These are phyloP conservation scores for Sinohyriopsis cumingii DNA, from an alignment of 2,888 invertebrate genomes.

Conservation along the genomic window DNA sequence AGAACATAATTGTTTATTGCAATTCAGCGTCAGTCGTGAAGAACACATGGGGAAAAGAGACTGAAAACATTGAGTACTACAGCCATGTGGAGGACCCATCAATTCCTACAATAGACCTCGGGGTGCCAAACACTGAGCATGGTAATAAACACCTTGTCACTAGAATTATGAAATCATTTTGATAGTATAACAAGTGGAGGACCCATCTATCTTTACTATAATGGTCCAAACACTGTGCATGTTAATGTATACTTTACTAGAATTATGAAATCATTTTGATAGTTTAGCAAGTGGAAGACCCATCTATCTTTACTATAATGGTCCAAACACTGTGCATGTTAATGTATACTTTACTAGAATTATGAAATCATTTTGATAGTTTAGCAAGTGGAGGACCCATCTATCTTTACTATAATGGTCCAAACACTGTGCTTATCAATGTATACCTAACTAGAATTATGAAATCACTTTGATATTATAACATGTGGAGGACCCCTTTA, in stretches of 20 bases:
- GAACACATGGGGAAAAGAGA: conserved; percentile 87
- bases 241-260: neutral
- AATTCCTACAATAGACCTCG: conserved; percentile 81
- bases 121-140: conserved; percentile 85
- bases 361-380: conserved; percentile 75
- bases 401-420: conserved; percentile 82
- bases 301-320: conserved; percentile 80
- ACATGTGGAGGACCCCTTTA: conserved; percentile 81
- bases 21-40: conserved; percentile 81
- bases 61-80: conserved; percentile 83
- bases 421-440: too few species aligned
- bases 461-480: conserved; percentile 81
- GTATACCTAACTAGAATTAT: too few species aligned
- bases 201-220: conserved; percentile 81
- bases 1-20: neutral
- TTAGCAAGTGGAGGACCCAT: conserved; percentile 84
- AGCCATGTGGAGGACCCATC: conserved; percentile 83
- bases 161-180: neutral
- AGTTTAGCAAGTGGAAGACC: conserved; percentile 84
- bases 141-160: conserved; percentile 69
- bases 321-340: conserved; percentile 15
- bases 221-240: conserved; percentile 80
- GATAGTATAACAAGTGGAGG: conserved; percentile 85
- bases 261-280: conserved; percentile 66
- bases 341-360: neutral